Conservation (phyloP, 2,888 invertebrate genomes). For the Cantharis rustica region DNA sequence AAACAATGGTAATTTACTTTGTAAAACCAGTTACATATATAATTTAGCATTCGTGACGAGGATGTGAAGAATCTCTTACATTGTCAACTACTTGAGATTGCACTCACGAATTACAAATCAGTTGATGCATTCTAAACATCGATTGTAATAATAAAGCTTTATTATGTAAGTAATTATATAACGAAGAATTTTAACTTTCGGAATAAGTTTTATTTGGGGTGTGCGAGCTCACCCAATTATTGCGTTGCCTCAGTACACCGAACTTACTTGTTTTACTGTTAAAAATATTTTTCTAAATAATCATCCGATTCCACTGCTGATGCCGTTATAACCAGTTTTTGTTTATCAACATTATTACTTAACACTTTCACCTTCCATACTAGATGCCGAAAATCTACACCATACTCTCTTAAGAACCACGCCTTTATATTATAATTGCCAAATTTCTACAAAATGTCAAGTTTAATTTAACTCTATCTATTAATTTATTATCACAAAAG, state of each 20-base stretch:
- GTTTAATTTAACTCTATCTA: not conserved
- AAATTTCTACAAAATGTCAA: not conserved
- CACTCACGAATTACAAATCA: not conserved
- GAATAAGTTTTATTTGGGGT: too few species aligned
- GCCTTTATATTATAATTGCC: not conserved
- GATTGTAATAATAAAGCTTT: not conserved
- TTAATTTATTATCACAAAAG: not conserved
- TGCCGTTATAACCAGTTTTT: not conserved
- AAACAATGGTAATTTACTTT: not conserved
- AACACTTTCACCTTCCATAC: not conserved
- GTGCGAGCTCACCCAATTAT: too few species aligned
- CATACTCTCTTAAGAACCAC: not conserved
- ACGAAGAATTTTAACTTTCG: not conserved
- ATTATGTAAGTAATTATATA: not conserved
- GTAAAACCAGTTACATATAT: not conserved
- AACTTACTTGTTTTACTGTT: not conserved
- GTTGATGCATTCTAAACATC: not conserved
- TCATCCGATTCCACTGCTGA: not conserved
- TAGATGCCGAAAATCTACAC: not conserved
- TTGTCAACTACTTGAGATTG: not conserved
- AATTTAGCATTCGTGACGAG: not conserved
- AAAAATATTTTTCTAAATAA: not conserved
- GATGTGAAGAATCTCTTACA: not conserved
- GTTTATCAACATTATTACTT: constrained; percentile 1
- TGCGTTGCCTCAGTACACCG: too few species aligned